These are phyloP conservation scores for Cataglyphis cursor DNA, from an alignment of 2,888 invertebrate species.

Conservation along the genomic window DNA sequence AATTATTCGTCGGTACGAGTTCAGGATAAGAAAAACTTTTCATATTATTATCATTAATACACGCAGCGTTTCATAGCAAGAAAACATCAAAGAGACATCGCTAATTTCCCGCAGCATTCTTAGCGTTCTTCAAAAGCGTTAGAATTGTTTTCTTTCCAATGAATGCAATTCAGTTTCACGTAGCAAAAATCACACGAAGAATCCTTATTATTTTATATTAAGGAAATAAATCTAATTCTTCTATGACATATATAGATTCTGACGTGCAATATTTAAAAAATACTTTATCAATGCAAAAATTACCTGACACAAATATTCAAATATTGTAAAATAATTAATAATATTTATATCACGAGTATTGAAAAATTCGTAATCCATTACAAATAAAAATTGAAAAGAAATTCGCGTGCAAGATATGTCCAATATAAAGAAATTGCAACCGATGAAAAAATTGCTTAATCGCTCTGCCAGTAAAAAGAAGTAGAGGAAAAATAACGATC, in stretches of 20 bases:
- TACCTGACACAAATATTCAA: background rate
- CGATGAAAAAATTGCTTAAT: conserved; percentile 40
- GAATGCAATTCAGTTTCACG: background rate
- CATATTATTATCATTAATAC: conserved; percentile 60
- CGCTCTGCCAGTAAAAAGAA: conserved; percentile 13
- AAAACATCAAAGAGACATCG: conserved; percentile 52
- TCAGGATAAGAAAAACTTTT: conserved; percentile 38
- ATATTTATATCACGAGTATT: background rate
- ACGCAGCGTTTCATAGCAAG: conserved; percentile 6
- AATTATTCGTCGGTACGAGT: conserved; percentile 60
- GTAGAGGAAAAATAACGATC: conserved; percentile 6
- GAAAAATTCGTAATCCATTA: conserved; percentile 13
- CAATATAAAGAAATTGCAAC: conserved; percentile 15
- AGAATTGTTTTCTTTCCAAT: background rate
- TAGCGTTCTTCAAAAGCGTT: conserved; percentile 18
- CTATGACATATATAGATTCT: background rate
- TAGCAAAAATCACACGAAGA: background rate
- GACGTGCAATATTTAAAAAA: background rate
- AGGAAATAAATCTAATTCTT: background rate
- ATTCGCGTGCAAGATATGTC: background rate
- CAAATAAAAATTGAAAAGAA: background rate
- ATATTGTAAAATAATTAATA: background rate
- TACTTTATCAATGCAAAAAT: background rate
- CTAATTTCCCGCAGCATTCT: conserved; percentile 47
- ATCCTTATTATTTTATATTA: background rate